A percentile compares a stretch with the other conserved stretches of the same genome.
Conservation (phyloP, 64 coral and sea anemone species). For the Dendrophyllia cribrosa region DNA sequence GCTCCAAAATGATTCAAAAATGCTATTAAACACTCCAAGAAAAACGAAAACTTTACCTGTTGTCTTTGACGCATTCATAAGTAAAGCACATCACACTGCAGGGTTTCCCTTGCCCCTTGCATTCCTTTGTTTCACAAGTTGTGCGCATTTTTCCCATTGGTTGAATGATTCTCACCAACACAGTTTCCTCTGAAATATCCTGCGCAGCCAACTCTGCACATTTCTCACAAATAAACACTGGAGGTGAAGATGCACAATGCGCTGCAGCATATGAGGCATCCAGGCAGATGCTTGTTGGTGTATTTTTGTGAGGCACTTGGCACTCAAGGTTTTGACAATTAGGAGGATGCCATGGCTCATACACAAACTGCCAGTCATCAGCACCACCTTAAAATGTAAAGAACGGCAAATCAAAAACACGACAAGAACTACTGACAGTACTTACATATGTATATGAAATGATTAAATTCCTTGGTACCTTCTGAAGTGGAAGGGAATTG, state of each 20-base stretch:
- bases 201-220: constrained; percentile 42
- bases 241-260: constrained; percentile 74
- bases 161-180: constrained; percentile 60
- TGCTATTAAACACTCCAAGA: too few species aligned
- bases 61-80: constrained; percentile 83
- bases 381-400: constrained; percentile 70
- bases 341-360: constrained; percentile 87
- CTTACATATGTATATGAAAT: too few species aligned
- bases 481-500: too few species aligned
- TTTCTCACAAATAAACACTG: constrained; percentile 90
- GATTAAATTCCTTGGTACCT: too few species aligned
- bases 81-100: constrained; percentile 92
- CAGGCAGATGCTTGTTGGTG: constrained; percentile 85
- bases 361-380: constrained; percentile 99
- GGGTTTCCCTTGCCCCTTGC: constrained; percentile 80
- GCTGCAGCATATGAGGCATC: constrained; percentile 90
- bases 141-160: constrained; percentile 81
- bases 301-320: constrained; percentile 66
- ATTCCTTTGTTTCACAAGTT: constrained; percentile 76
- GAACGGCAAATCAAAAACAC: neutral
- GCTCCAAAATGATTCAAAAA: too few species aligned
- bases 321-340: constrained; percentile 88
- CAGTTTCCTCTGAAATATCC: constrained; percentile 44
- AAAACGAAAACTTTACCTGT: constrained; percentile 61
- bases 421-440: too few species aligned